Evolutionary conservation across 2,888 invertebrate species (phyloP), one percentile per base, ranked within the genome.

Genomic region (Cyclophora punctaria): DNA sequence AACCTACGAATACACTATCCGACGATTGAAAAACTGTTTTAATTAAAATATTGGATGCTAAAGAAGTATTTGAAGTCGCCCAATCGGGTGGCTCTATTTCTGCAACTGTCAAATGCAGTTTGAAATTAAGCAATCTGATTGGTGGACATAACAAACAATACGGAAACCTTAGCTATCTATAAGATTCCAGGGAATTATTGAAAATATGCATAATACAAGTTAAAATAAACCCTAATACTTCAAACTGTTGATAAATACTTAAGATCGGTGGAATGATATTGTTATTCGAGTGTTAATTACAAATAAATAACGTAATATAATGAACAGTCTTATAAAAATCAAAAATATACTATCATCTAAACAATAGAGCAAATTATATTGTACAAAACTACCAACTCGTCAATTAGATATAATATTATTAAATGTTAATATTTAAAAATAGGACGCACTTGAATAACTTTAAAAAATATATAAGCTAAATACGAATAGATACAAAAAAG

Each of bases 181-280:
- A 20, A 20, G 20, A 20, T 20, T 20, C 20, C 20, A 20, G 20
- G 20, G 2, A 20, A 20, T 20, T 2, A 20, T 20, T 20, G 20
- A 20, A 20, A 20, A 20, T 20, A 20, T 20, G 20, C 20, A 20
- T 20, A 20, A 20, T 20, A 20, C 20, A 20, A 20, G 20, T 66
- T 63, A 62, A 67, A 60, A 70, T 57, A 66, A 63, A 69, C 72
- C 69, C 72, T 79, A 83, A 83, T 83, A 83, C 80, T 79, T 72
- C 72, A 75, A 76, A 80, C 76, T 80, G 78, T 71, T 69, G 59
- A 64, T 66, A 49, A 81, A 82, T 79, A 81, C 75, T 80, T 75
- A 73, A 73, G 53, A 44, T 85, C 87, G 87, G 87, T 87, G 87
- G 87, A 87, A 87, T 87, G 83, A 71, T 79, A 69, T 68, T 73